A percentile compares a stretch with the other conserved stretches of the same genome.
Conservation (phyloP, 1,140 invertebrate genomes). For the Drosophila suzukii region DNA sequence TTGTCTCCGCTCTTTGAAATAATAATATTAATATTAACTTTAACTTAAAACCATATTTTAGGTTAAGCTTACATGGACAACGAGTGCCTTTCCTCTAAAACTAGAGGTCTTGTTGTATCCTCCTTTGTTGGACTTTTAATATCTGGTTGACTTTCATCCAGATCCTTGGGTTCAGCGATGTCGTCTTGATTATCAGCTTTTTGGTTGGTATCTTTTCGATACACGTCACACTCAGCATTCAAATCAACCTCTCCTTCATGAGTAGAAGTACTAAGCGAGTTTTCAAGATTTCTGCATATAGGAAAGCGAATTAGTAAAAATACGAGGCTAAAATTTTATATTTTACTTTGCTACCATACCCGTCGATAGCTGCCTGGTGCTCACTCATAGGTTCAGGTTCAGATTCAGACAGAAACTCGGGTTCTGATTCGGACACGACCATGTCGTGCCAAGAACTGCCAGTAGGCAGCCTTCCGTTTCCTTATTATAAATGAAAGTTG, state of each 20-base stretch:
- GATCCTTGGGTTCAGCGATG: neutral
- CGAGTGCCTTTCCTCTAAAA: constrained; percentile 56
- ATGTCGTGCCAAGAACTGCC: constrained; percentile 53
- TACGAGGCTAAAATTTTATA: neutral
- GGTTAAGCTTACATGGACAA: constrained; percentile 44
- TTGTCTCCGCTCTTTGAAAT: constrained; percentile 60
- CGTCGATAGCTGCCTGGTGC: constrained; percentile 1
- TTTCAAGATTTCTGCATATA: neutral
- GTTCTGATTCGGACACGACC: constrained; percentile 35
- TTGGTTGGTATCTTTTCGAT: neutral
- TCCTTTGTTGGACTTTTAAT: neutral
- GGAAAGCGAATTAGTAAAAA: neutral
- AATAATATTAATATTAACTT: neutral
- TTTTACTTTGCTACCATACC: constrained; percentile 22
- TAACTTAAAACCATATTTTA: neutral
- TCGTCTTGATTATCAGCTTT: neutral
- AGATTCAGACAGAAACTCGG: constrained; percentile 16
- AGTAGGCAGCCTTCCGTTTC: neutral
- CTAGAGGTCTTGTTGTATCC: constrained; percentile 42
- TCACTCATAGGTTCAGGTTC: constrained; percentile 16
- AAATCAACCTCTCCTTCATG: neutral
- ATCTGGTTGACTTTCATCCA: neutral
- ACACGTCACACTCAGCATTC: neutral
- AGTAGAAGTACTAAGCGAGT: neutral
- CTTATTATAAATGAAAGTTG: constrained; percentile 16